Conservation (phyloP, 2,113 vertebrate species). For the Protobothrops flavoviridis region DNA sequence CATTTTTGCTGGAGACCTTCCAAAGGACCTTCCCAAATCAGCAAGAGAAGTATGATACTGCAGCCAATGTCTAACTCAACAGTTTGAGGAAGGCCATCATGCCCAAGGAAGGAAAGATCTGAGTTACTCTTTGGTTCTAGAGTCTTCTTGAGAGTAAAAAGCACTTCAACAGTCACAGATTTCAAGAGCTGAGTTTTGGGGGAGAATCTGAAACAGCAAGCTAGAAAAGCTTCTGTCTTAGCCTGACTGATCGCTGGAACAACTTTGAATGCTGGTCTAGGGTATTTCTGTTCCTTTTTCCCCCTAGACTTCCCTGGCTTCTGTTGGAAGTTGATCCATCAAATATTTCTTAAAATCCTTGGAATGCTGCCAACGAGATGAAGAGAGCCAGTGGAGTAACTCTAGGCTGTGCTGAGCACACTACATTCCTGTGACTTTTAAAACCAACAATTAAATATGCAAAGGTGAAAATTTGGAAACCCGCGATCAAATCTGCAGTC, state of each 20-base stretch:
- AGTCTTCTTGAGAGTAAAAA: not conserved
- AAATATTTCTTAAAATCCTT: not conserved
- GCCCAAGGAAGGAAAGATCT: not conserved
- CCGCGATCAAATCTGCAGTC: slow-evolving; percentile 1
- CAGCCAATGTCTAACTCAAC: not conserved
- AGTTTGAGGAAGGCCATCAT: not conserved
- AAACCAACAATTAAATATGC: not conserved
- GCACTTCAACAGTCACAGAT: not conserved
- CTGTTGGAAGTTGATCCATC: not conserved
- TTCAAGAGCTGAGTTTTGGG: not conserved
- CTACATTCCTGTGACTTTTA: not conserved
- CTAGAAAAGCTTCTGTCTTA: not conserved
- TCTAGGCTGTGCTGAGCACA: not conserved
- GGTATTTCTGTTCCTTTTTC: not conserved
- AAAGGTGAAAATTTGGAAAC: not conserved
- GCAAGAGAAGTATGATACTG: not conserved
- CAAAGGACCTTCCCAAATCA: not conserved
- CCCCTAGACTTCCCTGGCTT: not conserved
- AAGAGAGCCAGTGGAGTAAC: not conserved
- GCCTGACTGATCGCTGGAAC: not conserved
- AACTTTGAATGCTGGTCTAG: not conserved
- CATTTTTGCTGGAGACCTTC: not conserved
- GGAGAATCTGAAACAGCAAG: not conserved
- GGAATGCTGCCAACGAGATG: not conserved
- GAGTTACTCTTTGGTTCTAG: not conserved